These are phyloP conservation scores for Mythimna vitellina DNA, from an alignment of 2,888 invertebrate species.

Conservation along the genomic window DNA sequence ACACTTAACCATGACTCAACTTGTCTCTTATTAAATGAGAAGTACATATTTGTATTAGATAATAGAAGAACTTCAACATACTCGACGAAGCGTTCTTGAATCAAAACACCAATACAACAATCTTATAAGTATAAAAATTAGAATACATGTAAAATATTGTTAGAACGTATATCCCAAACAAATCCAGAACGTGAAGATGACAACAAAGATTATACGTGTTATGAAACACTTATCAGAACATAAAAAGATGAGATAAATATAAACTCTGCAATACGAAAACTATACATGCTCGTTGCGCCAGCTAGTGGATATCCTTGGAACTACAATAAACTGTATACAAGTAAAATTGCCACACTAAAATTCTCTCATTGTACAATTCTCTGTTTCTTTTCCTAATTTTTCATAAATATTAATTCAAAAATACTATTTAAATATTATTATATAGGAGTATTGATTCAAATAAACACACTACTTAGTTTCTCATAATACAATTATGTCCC, in stretches of 20 bases:
- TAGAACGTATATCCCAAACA: not conserved
- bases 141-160: not conserved
- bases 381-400: not conserved
- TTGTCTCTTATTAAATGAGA: no score
- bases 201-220: conserved; percentile 1
- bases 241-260: not conserved
- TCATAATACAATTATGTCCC: no score
- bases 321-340: not conserved
- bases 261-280: not conserved
- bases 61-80: not conserved
- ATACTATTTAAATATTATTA: not conserved
- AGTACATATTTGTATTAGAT: no score
- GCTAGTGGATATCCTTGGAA: conserved; percentile 13
- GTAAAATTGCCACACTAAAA: not conserved
- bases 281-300: conserved; percentile 22
- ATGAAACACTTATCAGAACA: conserved; percentile 1
- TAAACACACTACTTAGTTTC: not conserved
- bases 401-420: not conserved
- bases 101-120: not conserved
- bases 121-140: not conserved
- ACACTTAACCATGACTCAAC: no score
- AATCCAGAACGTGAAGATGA: not conserved
- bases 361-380: no score
- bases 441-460: no score
- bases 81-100: not conserved